Percentiles rank a stretch among this genome's conserved stretches.
These are phyloP conservation scores for Bufo bufo DNA, from an alignment of 2,113 vertebrate species.

Conservation along the genomic window DNA sequence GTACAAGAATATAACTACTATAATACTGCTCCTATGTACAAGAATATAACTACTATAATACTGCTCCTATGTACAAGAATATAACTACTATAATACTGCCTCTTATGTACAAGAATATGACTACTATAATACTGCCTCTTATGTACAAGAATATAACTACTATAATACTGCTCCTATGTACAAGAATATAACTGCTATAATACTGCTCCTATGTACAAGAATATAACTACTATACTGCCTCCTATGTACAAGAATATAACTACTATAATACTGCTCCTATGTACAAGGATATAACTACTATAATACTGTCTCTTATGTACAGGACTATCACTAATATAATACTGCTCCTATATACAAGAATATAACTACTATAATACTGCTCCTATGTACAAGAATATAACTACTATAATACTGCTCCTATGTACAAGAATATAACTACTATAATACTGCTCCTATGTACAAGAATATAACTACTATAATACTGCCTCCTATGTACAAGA, in stretches of 20 bases:
- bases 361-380: background rate
- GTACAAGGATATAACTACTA: no score
- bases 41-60: slow-evolving; percentile 14
- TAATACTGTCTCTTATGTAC: no score
- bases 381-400: background rate
- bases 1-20: slow-evolving; percentile 3
- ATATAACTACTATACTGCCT: background rate
- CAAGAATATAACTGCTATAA: background rate
- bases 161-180: background rate
- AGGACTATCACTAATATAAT: no score
- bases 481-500: background rate
- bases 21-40: background rate
- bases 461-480: slow-evolving; percentile 5
- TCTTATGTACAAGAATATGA: background rate
- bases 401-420: background rate
- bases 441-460: no score
- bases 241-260: background rate
- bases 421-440: background rate
- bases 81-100: slow-evolving; percentile 15
- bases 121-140: slow-evolving; percentile 15
- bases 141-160: background rate
- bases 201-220: background rate
- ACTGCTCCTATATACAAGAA: no score
- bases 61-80: background rate
- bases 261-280: no score